A percentile compares a stretch with the other conserved stretches of the same genome.
Conservation (phyloP, 2,797 vertebrate species). For the Antrozous pallidus region DNA sequence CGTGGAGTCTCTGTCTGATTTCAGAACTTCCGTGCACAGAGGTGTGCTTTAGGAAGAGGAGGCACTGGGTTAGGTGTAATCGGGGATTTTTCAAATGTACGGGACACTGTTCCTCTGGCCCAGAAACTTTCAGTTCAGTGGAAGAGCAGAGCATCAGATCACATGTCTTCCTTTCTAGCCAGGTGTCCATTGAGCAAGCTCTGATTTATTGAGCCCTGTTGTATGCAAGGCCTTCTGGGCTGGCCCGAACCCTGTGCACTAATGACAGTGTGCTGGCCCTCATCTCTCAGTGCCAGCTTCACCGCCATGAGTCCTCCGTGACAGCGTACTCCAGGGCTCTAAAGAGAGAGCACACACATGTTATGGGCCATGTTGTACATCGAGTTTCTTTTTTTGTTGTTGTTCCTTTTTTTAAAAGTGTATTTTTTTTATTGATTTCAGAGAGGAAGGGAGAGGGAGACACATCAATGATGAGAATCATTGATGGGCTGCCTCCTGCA, state of each 20-base stretch:
- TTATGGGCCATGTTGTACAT: background rate
- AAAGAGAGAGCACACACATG: background rate
- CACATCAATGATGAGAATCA: no score
- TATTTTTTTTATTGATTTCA: no score
- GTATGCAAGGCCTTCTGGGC: no score
- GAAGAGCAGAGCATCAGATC: background rate
- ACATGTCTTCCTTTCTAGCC: background rate
- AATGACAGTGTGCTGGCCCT: background rate
- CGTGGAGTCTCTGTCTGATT: background rate
- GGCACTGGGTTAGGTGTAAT: background rate
- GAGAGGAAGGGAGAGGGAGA: no score
- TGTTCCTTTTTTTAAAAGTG: no score
- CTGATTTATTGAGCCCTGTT: background rate
- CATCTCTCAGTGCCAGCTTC: rapidly evolving
- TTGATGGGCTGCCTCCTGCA: no score
- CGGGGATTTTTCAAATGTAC: background rate
- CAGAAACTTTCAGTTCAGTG: background rate
- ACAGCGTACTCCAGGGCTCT: background rate
- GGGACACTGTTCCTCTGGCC: background rate
- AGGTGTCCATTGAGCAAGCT: background rate
- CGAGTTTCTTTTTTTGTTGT: background rate
- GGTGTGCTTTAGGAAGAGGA: background rate
- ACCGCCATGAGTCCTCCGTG: background rate
- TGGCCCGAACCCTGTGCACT: background rate
- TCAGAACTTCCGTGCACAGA: background rate